Conservation (phyloP, 2,113 vertebrate genomes). For the Atractosteus spatula region DNA sequence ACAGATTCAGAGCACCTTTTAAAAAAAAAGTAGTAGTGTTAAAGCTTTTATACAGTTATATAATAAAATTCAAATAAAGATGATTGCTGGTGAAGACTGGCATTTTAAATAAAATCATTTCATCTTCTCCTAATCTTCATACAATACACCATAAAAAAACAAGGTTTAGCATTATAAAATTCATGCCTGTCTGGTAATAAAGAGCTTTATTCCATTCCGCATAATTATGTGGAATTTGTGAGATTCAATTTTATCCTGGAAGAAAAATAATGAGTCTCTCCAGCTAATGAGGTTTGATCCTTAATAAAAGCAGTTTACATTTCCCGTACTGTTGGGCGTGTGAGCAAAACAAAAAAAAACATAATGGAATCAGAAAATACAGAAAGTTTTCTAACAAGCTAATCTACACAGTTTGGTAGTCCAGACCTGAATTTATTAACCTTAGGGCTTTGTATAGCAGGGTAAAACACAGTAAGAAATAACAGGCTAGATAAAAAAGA, state of each 20-base stretch:
- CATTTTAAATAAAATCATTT: constrained; percentile 16
- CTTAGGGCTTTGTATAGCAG: background rate
- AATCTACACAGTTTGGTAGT: constrained; percentile 14
- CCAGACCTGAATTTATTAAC: constrained; percentile 26
- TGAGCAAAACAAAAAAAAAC: constrained; percentile 35
- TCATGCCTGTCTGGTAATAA: constrained; percentile 28
- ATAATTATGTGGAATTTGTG: constrained; percentile 32
- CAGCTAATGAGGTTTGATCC: constrained; percentile 39
- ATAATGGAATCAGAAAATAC: constrained; percentile 34
- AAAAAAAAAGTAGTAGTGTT: background rate
- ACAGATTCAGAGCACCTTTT: too few relatives aligned
- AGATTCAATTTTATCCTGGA: constrained; percentile 37
- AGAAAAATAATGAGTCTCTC: constrained; percentile 22
- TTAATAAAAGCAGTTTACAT: constrained; percentile 40
- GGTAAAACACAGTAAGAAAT: background rate
- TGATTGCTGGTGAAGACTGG: background rate
- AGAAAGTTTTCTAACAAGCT: constrained; percentile 7
- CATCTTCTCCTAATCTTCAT: constrained; percentile 26
- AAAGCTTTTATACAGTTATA: background rate
- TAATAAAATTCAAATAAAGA: background rate
- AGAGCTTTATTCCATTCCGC: constrained; percentile 38
- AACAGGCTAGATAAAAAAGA: too few relatives aligned
- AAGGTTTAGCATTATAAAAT: constrained; percentile 36
- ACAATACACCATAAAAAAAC: constrained; percentile 21
- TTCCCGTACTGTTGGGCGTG: constrained; percentile 24